Evolutionary conservation across 2,888 invertebrate genomes (phyloP).

Genomic region (Drosophila colorata): DNA sequence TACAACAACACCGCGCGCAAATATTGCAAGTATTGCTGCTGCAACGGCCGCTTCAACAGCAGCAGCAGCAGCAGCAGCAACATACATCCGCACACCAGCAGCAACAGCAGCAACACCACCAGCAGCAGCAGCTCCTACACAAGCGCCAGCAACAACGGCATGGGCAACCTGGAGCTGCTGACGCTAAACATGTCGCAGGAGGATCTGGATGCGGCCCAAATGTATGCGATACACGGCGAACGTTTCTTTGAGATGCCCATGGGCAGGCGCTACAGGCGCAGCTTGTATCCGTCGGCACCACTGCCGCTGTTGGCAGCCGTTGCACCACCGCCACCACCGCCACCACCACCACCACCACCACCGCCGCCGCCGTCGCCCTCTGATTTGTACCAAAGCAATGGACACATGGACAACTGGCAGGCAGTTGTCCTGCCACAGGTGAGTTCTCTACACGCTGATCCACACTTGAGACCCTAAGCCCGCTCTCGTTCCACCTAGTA

Average conservation of each 20-base stretch:
- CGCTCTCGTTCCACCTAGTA: too few relatives aligned
- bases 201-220: constrained; percentile 36
- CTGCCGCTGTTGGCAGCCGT: background rate
- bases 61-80: background rate
- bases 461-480: background rate
- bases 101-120: background rate
- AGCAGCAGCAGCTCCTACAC: background rate
- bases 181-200: constrained; percentile 33
- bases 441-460: background rate
- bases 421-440: constrained; percentile 14
- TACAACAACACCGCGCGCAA: constrained; percentile 16
- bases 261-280: constrained; percentile 27
- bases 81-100: too few relatives aligned
- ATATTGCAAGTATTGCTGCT: constrained; percentile 23
- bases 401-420: constrained; percentile 16
- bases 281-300: background rate
- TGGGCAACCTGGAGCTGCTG: constrained; percentile 14
- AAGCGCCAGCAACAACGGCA: constrained; percentile 1
- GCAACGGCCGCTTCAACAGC: constrained; percentile 3
- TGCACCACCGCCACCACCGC: background rate
- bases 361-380: background rate
- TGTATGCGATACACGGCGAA: constrained; percentile 56
- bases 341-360: background rate
- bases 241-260: constrained; percentile 52
- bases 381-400: constrained; percentile 2